Evolutionary conservation across 2,797 vertebrate species (phyloP), one percentile per base, ranked within the genome.

Genomic region (Amblyraja radiata): DNA sequence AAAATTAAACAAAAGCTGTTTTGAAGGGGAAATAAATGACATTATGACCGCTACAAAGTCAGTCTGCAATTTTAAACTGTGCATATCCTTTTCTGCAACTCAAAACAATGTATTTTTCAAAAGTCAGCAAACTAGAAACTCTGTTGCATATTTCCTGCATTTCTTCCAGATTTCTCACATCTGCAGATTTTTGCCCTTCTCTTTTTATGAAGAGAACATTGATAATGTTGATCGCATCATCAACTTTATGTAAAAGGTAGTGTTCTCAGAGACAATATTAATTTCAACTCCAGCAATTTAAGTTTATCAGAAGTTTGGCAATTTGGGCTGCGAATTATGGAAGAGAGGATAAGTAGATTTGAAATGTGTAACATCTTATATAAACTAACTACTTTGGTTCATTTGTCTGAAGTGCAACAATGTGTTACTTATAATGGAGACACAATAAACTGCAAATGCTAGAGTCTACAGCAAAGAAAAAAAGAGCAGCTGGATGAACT

Each of bases 1-100:
- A 54, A 76, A 92, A 92, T 92, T 74, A 92, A 92, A 92, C 90
- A 92, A 92, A 92, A 76, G 90, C 90, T 76, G 90, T 58, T 46
- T 74, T 54, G 68, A 76, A 68, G 18, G 39, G 28, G 54, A 92
- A 92, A 74, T 54, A 92, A 71, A 73, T 74, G 71, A 92, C 90
- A 58, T 28, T 25, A 76, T 92, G 90, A 76, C 90, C 71, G 71
- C 90, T 58, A 92, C 28, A 68, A 92, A 74, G 73, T 25, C 90
- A 76, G 46, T 63, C 18, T 92, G 6, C 25, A 92, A 74, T 90
- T 90, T 71, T 71, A 71, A 11, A 6, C 71, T 23, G 21, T 23
- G 18, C 71, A 74, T 6, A 21, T 74, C 71, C 6, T 74, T 21
- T 74, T 74, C 71, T 74, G 46, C 46, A 54, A 54, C 46, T 54